Conservation (phyloP, 2,797 vertebrate genomes). For the Ctenopoma kingsleyae region DNA sequence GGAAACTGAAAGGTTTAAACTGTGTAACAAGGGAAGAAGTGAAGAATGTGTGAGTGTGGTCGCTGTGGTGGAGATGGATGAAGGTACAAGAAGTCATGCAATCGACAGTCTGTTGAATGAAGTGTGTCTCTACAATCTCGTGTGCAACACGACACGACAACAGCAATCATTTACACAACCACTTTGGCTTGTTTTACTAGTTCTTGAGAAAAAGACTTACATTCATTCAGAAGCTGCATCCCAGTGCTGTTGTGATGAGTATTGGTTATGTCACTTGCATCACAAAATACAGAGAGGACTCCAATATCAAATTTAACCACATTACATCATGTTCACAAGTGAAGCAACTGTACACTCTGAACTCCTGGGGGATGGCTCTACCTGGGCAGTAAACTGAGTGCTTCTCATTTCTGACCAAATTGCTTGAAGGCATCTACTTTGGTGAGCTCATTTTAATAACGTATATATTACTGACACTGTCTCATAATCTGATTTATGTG, state of each 20-base stretch:
- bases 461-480: slow-evolving; percentile 73
- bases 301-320: slow-evolving; percentile 15
- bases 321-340: slow-evolving; percentile 9
- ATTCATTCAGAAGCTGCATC: slow-evolving; percentile 34
- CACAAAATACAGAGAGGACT: slow-evolving; percentile 12
- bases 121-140: slow-evolving; percentile 11
- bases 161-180: slow-evolving; percentile 23
- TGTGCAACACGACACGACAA: background rate
- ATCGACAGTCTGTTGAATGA: slow-evolving; percentile 42
- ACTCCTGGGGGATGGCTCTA: slow-evolving; percentile 1
- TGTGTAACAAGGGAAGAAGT: background rate
- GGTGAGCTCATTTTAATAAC: slow-evolving; percentile 60
- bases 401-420: slow-evolving; percentile 53
- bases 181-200: slow-evolving; percentile 18
- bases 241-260: background rate
- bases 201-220: slow-evolving; percentile 9
- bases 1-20: slow-evolving; percentile 40
- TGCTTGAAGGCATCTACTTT: slow-evolving; percentile 51
- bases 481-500: slow-evolving; percentile 66
- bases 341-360: slow-evolving; percentile 10
- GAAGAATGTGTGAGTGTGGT: slow-evolving; percentile 10
- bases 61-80: slow-evolving; percentile 37
- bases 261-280: background rate
- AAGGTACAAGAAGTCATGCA: slow-evolving; percentile 30
- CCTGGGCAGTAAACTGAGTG: background rate